A percentile compares a stretch with the other conserved stretches of the same genome.
phyloP scores from a whole-genome alignment of 2,113 vertebrate species.

The Haemorhous mexicanus region DNA sequence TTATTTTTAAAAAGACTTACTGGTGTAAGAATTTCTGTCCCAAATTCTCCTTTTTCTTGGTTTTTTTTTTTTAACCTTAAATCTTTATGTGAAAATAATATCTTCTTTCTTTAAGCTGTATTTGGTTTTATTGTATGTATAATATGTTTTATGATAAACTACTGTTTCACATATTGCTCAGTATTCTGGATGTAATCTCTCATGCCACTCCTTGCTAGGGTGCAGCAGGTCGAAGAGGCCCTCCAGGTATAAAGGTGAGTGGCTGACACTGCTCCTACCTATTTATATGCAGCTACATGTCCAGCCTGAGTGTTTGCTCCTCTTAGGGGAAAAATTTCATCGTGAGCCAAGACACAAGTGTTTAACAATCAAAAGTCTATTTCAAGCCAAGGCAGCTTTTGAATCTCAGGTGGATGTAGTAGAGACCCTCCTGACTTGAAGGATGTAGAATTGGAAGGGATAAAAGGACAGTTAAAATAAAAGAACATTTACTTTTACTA shows the following conservation, averaged over 20 bases:
- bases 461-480: neutral
- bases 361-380: neutral
- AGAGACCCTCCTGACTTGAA: neutral
- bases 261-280: neutral
- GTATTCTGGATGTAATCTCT: neutral
- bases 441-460: neutral
- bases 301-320: neutral
- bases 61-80: neutral
- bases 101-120: neutral
- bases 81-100: neutral
- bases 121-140: neutral
- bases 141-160: neutral
- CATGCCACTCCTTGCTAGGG: constrained; percentile 47
- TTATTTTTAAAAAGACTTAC: neutral
- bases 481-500: neutral
- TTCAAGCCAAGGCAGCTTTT: neutral
- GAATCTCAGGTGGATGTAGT: neutral
- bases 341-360: neutral
- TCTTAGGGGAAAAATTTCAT: neutral
- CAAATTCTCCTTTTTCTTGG: neutral
- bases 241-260: constrained; percentile 66
- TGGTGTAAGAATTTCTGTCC: neutral
- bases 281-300: neutral
- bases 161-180: neutral
- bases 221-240: constrained; percentile 56